Conservation (phyloP, 1,140 invertebrate genomes). For the Aphelenchoides besseyi region DNA sequence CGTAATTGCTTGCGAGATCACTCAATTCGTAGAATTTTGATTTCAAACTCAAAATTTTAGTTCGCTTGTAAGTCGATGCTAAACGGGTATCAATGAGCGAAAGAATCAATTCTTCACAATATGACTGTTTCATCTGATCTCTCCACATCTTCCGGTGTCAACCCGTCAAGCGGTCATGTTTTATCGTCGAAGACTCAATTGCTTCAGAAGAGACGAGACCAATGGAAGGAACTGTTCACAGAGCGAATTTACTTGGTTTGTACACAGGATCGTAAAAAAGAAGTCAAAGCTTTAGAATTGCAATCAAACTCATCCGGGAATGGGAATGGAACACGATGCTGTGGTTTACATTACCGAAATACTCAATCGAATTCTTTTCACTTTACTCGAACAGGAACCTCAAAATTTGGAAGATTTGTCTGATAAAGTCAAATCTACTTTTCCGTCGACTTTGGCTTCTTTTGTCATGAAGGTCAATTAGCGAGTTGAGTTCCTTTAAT, state of each 20-base stretch:
- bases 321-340: slow-evolving; percentile 41
- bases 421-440: slow-evolving; percentile 38
- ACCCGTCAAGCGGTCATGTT: background rate
- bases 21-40: too few relatives aligned
- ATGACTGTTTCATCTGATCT: background rate
- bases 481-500: slow-evolving; percentile 1
- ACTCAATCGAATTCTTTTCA: slow-evolving; percentile 30
- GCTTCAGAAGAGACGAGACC: slow-evolving; percentile 25
- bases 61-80: background rate
- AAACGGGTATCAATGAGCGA: background rate
- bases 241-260: slow-evolving; percentile 36
- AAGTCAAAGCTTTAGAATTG: slow-evolving; percentile 26
- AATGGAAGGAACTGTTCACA: slow-evolving; percentile 33
- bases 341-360: slow-evolving; percentile 38
- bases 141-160: background rate
- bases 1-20: too few relatives aligned
- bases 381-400: slow-evolving; percentile 35
- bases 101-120: background rate
- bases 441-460: slow-evolving; percentile 29
- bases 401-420: slow-evolving; percentile 27
- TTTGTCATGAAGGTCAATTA: slow-evolving; percentile 41
- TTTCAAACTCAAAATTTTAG: too few relatives aligned
- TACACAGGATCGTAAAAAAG: too few relatives aligned
- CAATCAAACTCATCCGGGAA: slow-evolving; percentile 39
- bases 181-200: background rate